Percentiles rank a stretch among this genome's conserved stretches.
Evolutionary conservation across 2,888 invertebrate genomes (phyloP).

Genomic region (Cabera pusaria): DNA sequence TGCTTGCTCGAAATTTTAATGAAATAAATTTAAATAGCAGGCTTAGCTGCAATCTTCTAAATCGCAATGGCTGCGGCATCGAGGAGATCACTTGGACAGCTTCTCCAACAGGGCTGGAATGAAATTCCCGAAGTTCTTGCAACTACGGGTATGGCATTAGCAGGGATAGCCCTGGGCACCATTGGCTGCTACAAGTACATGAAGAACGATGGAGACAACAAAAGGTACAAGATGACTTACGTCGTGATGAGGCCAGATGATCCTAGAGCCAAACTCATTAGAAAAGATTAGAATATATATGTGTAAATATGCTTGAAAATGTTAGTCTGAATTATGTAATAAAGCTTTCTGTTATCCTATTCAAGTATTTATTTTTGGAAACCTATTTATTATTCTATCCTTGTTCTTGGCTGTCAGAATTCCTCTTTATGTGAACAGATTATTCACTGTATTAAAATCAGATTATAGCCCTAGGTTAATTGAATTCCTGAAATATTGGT

Average conservation of each 20-base stretch:
- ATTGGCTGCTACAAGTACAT: slow-evolving; percentile 76
- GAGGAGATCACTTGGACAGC: slow-evolving; percentile 60
- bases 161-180: slow-evolving; percentile 80
- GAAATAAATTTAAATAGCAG: no score
- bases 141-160: slow-evolving; percentile 80
- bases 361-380: slow-evolving; percentile 19
- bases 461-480: no score
- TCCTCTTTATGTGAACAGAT: no score
- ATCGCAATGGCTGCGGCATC: slow-evolving; percentile 61
- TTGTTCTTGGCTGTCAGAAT: no score
- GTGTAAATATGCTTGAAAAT: slow-evolving; percentile 19
- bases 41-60: no score
- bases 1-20: no score
- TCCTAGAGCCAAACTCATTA: slow-evolving; percentile 82
- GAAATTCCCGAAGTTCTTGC: slow-evolving; percentile 89
- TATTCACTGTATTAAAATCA: no score
- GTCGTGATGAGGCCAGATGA: slow-evolving; percentile 87
- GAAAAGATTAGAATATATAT: slow-evolving; percentile 66
- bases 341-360: slow-evolving; percentile 45
- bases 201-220: slow-evolving; percentile 85
- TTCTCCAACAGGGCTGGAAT: slow-evolving; percentile 79
- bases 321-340: slow-evolving; percentile 68
- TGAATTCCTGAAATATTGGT: no score
- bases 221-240: slow-evolving; percentile 85
- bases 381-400: no score